These are phyloP conservation scores for Ginglymostoma cirratum DNA, from an alignment of 2,113 vertebrate genomes.

Conservation along the genomic window DNA sequence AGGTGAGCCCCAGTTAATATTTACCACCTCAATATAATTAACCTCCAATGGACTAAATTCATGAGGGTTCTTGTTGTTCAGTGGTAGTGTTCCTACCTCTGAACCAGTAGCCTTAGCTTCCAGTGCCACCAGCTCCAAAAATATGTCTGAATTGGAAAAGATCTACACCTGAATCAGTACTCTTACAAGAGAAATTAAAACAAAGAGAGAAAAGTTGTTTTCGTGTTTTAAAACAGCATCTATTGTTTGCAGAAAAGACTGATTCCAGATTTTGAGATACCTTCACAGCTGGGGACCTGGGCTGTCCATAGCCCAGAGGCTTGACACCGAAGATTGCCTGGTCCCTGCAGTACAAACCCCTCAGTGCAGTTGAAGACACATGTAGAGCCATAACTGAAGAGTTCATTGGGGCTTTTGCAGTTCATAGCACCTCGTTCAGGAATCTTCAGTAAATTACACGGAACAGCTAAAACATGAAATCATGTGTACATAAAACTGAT, in stretches of 20 bases:
- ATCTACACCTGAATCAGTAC: background rate
- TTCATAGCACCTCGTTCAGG: conserved; percentile 43
- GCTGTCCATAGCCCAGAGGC: conserved; percentile 58
- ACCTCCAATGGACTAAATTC: background rate
- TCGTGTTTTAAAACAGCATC: background rate
- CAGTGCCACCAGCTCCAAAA: too few species aligned
- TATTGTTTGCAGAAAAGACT: background rate
- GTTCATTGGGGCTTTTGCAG: conserved; percentile 54
- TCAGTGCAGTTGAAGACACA: conserved; percentile 62
- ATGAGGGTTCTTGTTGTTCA: too few species aligned
- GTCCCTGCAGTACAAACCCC: conserved; percentile 55
- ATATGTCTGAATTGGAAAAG: too few species aligned
- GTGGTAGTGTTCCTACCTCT: too few species aligned
- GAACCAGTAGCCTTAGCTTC: too few species aligned
- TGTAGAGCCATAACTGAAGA: conserved; percentile 56
- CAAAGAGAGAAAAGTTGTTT: background rate
- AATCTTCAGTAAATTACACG: conserved; percentile 31
- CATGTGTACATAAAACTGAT: background rate
- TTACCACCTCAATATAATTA: background rate
- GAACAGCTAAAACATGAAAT: conserved; percentile 43
- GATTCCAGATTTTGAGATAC: conserved; percentile 44
- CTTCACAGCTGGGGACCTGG: conserved; percentile 58
- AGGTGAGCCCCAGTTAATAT: background rate
- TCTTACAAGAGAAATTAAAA: background rate
- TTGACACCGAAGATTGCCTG: conserved; percentile 49